Conservation (phyloP, 2,888 invertebrate genomes). For the Muscina levida region DNA sequence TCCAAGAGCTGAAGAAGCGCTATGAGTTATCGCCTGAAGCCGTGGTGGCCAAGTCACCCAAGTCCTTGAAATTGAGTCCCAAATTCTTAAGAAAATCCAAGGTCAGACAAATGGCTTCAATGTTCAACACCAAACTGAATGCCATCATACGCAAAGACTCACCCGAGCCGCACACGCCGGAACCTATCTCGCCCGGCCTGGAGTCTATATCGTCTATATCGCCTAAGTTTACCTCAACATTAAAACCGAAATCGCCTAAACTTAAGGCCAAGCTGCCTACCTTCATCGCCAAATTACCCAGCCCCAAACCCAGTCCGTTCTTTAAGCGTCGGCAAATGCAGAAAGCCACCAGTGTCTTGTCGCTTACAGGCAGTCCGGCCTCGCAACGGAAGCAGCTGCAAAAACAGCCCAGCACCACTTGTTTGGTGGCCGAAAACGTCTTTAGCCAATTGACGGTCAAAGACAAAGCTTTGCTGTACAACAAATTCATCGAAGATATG, state of each 20-base stretch:
- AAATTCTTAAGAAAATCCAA: slow-evolving; percentile 66
- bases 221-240: slow-evolving; percentile 44
- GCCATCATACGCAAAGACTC: slow-evolving; percentile 70
- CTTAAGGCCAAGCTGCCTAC: slow-evolving; percentile 46
- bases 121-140: slow-evolving; percentile 74
- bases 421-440: slow-evolving; percentile 74
- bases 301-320: slow-evolving; percentile 65
- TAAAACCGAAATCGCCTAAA: slow-evolving; percentile 46
- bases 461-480: slow-evolving; percentile 76
- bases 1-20: slow-evolving; percentile 71
- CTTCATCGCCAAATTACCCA: slow-evolving; percentile 56
- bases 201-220: slow-evolving; percentile 42
- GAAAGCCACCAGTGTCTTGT: slow-evolving; percentile 24
- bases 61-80: slow-evolving; percentile 49
- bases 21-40: slow-evolving; percentile 68
- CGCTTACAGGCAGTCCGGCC: not conserved
- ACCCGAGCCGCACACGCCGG: slow-evolving; percentile 59
- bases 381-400: slow-evolving; percentile 37
- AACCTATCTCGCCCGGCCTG: slow-evolving; percentile 13
- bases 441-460: slow-evolving; percentile 76
- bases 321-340: slow-evolving; percentile 41
- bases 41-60: not conserved
- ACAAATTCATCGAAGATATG: slow-evolving; percentile 75
- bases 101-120: slow-evolving; percentile 76
- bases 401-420: slow-evolving; percentile 66